Evolutionary conservation across 1,140 invertebrate species (phyloP).

Genomic region (Phocides pigmalion): DNA sequence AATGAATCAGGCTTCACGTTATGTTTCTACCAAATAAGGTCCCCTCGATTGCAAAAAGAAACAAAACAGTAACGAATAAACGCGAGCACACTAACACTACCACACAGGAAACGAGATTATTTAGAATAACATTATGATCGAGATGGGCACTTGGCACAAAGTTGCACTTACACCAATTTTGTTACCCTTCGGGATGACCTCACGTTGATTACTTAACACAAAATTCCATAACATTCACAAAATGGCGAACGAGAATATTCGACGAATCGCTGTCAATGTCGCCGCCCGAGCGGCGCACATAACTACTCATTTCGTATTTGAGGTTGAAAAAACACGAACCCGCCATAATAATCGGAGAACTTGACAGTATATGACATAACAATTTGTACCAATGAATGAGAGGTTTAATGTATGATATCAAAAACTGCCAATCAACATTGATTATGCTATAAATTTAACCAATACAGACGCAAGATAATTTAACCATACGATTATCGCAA

Average conservation of each 20-base stretch:
- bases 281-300: constrained; percentile 79
- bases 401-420: constrained; percentile 3
- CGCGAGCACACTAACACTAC: constrained; percentile 40
- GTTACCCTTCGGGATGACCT: constrained; percentile 47
- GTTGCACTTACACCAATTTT: constrained; percentile 64
- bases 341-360: constrained; percentile 72
- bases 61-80: constrained; percentile 61
- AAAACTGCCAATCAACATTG: constrained; percentile 31
- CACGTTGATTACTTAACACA: constrained; percentile 75
- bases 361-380: constrained; percentile 47
- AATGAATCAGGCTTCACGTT: not conserved
- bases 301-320: constrained; percentile 82
- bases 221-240: constrained; percentile 81
- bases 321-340: constrained; percentile 82
- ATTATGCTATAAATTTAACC: constrained; percentile 8
- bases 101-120: constrained; percentile 53
- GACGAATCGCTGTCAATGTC: constrained; percentile 81
- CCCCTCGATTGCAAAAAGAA: constrained; percentile 37
- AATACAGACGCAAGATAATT: constrained; percentile 17
- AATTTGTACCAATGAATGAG: constrained; percentile 7
- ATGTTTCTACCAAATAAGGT: not conserved
- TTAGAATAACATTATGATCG: constrained; percentile 46
- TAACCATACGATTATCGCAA: constrained; percentile 15
- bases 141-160: constrained; percentile 48
- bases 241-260: constrained; percentile 83